phyloP scores from a whole-genome alignment of 2,888 invertebrate genomes.

The Sarcophaga subvicina region DNA sequence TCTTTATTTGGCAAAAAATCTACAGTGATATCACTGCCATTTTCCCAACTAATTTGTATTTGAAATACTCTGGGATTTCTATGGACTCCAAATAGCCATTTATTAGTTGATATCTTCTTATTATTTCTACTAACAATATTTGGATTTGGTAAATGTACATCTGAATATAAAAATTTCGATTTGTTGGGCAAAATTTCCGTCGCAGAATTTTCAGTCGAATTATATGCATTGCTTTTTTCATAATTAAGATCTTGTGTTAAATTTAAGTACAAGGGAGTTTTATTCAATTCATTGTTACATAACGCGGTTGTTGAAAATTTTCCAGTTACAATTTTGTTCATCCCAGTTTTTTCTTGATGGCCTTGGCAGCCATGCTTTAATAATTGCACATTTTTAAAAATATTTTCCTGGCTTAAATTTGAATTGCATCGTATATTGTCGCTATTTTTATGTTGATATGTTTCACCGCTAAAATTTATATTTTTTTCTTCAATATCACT shows the following conservation, averaged over 20 bases:
- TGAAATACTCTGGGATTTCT: slow-evolving; percentile 81
- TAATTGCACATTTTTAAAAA: too few relatives aligned
- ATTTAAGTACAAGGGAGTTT: slow-evolving; percentile 10
- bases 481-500: slow-evolving; percentile 73
- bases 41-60: slow-evolving; percentile 78
- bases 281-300: slow-evolving; percentile 28
- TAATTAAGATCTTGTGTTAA: slow-evolving; percentile 23
- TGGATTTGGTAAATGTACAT: slow-evolving; percentile 69
- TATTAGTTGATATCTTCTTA: slow-evolving; percentile 72
- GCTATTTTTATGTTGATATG: slow-evolving; percentile 71
- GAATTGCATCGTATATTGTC: slow-evolving; percentile 22
- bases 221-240: slow-evolving; percentile 4
- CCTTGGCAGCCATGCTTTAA: too few relatives aligned
- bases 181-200: slow-evolving; percentile 43
- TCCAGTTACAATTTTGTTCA: not conserved
- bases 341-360: too few relatives aligned
- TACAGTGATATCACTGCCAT: slow-evolving; percentile 78
- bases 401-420: too few relatives aligned
- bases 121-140: slow-evolving; percentile 71
- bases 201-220: slow-evolving; percentile 31
- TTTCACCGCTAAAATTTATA: slow-evolving; percentile 25
- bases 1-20: slow-evolving; percentile 78
- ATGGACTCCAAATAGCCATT: slow-evolving; percentile 80
- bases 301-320: not conserved
- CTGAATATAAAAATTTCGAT: slow-evolving; percentile 46